Base-by-base conservation (phyloP, 2,888 invertebrate genomes). In the Heliconius ismenius region DNA sequence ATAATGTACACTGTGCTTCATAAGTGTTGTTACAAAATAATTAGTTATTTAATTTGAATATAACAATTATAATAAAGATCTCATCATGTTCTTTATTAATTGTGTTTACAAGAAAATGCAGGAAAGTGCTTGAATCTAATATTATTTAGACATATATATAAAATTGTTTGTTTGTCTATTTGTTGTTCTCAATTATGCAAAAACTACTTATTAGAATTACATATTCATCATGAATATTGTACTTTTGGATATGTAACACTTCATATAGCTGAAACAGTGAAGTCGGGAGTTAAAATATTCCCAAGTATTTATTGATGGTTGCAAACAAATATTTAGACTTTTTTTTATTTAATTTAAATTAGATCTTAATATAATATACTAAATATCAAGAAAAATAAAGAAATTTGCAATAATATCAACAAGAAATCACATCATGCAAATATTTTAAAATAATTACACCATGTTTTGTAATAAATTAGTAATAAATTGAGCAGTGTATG, bases 381-480 rank as follows among this genome's bases (percentile, higher is more conserved):
- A 24, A 24, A n/a, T 24, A 39, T 15, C 1, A 67, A 11, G 24
- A 6, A 54, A 28, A 69, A 67, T 15, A 1, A 26, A 11, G n/a
- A 21, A 28, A 69, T 54, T 54, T 24, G 28, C 26, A 28, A 49
- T 69, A 4, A 39, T 28, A 28, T 68, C 32, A 36, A 39, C 18
- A 60, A 72, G 6, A 60, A 39, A 60, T 62, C 18, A 11, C 1
- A 39, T 62, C 26, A 63, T 21, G 43, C 26, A 43, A 24, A 63
- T 39, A 73, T 28, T 43, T 73, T 63, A n/a, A 43, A 26, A 39
- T 13, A 73, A 73, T 63, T 73, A 73, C 63, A 73, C 73, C 60
- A 73, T 63, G 24, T 73, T 73, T 73, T 73, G 73, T 63, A 73
- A 73, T 32, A 54, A 32, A 58, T 69, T 69, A 74, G 7, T 36